A percentile compares a stretch with the other conserved stretches of the same genome.
phyloP scores from a whole-genome alignment of 1,140 invertebrate genomes.

The Anadara kagoshimensis region DNA sequence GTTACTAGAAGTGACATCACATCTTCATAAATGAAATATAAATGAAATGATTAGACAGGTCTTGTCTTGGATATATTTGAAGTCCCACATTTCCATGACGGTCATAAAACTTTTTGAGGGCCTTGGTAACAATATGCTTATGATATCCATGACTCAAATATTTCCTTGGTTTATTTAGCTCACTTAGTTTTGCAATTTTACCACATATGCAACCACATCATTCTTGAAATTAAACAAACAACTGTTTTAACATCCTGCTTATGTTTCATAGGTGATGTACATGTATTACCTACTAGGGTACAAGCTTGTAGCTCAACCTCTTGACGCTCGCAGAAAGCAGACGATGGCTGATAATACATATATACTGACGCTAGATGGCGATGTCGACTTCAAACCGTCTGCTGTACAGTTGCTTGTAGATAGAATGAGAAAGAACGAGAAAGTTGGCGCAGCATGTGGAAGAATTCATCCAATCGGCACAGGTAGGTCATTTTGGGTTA shows the following conservation, averaged over 20 bases:
- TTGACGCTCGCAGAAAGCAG: conserved; percentile 91
- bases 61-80: too few relatives aligned
- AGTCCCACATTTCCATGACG: too few relatives aligned
- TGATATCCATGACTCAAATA: too few relatives aligned
- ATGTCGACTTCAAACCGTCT: conserved; percentile 78
- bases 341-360: conserved; percentile 82
- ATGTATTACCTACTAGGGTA: conserved; percentile 79
- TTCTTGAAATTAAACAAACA: too few relatives aligned
- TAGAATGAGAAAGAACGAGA: conserved; percentile 78
- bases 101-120: too few relatives aligned
- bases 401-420: conserved; percentile 77
- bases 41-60: too few relatives aligned
- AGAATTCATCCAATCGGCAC: conserved; percentile 77
- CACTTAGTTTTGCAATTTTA: too few relatives aligned
- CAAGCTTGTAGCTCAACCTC: conserved; percentile 58
- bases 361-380: conserved; percentile 77
- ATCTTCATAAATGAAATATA: too few relatives aligned
- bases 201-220: too few relatives aligned
- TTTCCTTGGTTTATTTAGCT: too few relatives aligned
- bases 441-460: conserved; percentile 79
- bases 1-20: too few relatives aligned
- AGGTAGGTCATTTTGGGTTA: conserved; percentile 47
- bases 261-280: conserved; percentile 78
- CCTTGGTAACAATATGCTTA: too few relatives aligned
- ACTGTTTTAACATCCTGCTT: neutral